Base-by-base conservation (phyloP, 2,113 vertebrate genomes). In the Corynorhinus townsendii region DNA sequence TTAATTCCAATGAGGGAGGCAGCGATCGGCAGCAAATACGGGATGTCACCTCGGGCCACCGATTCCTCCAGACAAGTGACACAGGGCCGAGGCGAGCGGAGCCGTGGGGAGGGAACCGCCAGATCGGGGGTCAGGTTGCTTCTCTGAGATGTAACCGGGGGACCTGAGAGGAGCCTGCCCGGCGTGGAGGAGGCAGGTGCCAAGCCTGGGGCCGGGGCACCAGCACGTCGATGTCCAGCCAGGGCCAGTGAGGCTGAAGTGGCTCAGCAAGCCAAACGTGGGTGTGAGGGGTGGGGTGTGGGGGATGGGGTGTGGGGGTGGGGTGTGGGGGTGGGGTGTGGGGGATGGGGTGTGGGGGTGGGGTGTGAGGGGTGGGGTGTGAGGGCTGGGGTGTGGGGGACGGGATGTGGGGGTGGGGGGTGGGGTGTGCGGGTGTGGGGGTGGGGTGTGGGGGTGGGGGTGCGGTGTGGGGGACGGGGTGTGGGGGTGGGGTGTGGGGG, bases 211-310 rank as follows among this genome's bases (percentile, higher is more conserved):
- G 3, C 7, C 40, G 10, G 5, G 3, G 11, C 0, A 4, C 5
- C 2, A 4, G 11, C 3, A 6, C 0, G 0, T 2, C 0, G 11
- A 7, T 19, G 38, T 0, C 4, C 19, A 5, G 43, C 26, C 19
- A 0, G 17, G 3, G 1, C 52, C 12, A 0, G 1, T 0, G 4
- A 0, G 14, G 28, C 45, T 15, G 5, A 3, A 11, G 10, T 1
- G 5, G 16, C 3, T 0, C 1, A 0, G 10, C 7, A 5, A 1
- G 14, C 0, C 24, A 28, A 28, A 28, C 2, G 11, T 62, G 56
- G 59, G 59, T 11, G 59, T 28, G 59, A 5, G 62, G 28, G 62
- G 11, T 30, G 30, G 54, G 54, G 52, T 43, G 52, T 54, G 52
- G 17, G 49, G 49, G 15, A 17, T 54, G 56, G 9, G 56, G 56